Evolutionary conservation across 2,113 vertebrate genomes (phyloP).

Genomic region (Lepus timidus): DNA sequence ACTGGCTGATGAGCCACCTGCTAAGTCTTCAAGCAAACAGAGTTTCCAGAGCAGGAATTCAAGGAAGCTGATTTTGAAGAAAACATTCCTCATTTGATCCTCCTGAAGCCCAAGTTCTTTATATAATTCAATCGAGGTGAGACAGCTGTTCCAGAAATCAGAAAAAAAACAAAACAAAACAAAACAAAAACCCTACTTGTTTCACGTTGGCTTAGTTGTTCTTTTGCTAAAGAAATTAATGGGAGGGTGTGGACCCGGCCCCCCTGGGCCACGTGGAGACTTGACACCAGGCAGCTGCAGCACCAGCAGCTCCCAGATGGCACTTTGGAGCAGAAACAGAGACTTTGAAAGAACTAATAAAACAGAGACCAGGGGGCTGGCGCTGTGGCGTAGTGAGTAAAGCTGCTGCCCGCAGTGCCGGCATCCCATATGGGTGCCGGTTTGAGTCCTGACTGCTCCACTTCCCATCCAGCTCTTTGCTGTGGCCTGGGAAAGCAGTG

Average conservation of each 20-base stretch:
- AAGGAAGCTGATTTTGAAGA: slow-evolving; percentile 69
- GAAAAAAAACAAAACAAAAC: slow-evolving; percentile 17
- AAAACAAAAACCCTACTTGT: slow-evolving; percentile 5
- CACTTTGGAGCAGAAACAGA: background rate
- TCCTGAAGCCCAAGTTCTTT: slow-evolving; percentile 72
- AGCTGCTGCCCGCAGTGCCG: too few species aligned
- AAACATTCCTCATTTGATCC: slow-evolving; percentile 73
- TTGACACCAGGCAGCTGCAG: slow-evolving; percentile 29
- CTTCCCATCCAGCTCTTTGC: too few species aligned
- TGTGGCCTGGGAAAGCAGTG: too few species aligned
- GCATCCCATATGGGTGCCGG: too few species aligned
- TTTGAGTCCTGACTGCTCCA: too few species aligned
- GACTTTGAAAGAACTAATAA: slow-evolving; percentile 56
- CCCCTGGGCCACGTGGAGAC: background rate
- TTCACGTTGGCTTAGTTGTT: slow-evolving; percentile 62
- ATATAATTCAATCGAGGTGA: slow-evolving; percentile 71
- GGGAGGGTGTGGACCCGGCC: background rate
- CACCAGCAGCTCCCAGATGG: background rate
- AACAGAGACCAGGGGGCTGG: background rate
- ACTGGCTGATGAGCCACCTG: background rate
- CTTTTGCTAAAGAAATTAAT: slow-evolving; percentile 58
- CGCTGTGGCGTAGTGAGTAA: too few species aligned
- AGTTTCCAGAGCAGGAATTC: slow-evolving; percentile 44
- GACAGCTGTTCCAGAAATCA: slow-evolving; percentile 69
- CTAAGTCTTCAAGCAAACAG: slow-evolving; percentile 73